These are phyloP conservation scores for Scylla paramamosain DNA, from an alignment of 1,140 invertebrate species.

Conservation along the genomic window DNA sequence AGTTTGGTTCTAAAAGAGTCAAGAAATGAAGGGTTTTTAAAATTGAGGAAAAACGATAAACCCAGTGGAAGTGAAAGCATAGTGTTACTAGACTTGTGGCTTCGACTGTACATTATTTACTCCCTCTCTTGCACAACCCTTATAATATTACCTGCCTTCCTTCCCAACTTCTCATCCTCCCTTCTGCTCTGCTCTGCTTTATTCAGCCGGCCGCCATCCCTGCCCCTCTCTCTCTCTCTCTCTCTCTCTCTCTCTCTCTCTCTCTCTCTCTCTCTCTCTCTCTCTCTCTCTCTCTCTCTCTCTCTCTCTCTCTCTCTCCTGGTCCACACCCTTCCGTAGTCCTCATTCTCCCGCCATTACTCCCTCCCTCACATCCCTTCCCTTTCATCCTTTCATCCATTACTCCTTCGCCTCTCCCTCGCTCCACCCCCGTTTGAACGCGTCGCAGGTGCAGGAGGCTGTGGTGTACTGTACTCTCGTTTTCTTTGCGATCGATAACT, in stretches of 20 bases:
- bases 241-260: slow-evolving; percentile 7
- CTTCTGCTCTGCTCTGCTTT: neutral
- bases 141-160: no score
- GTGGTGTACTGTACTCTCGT: neutral
- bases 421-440: no score
- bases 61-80: no score
- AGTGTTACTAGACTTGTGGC: no score
- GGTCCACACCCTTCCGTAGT: neutral
- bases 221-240: no score
- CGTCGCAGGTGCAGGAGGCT: neutral
- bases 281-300: neutral
- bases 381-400: neutral
- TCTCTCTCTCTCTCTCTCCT: neutral
- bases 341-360: neutral
- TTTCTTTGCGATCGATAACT: neutral
- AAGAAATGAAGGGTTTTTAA: no score
- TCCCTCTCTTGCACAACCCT: no score
- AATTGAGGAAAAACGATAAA: no score
- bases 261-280: neutral
- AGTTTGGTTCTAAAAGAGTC: no score
- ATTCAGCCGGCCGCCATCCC: no score
- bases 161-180: neutral
- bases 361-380: neutral
- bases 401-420: neutral
- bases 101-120: no score